phyloP scores from a whole-genome alignment of 2,888 invertebrate genomes.

The Imbricaverruca yamaguchii region DNA sequence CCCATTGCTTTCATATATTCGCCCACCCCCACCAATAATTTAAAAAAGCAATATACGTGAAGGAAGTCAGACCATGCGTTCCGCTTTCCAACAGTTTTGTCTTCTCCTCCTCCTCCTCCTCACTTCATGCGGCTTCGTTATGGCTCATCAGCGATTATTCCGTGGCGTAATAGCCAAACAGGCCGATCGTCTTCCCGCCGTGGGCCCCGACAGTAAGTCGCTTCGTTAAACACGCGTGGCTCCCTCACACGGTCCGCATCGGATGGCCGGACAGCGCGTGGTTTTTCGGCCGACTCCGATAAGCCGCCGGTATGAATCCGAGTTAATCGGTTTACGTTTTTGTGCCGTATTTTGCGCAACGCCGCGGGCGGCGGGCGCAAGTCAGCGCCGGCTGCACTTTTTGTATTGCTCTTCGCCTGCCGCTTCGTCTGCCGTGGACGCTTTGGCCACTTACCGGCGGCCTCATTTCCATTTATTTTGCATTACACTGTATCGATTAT shows the following conservation, averaged over 20 bases:
- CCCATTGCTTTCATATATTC: too few relatives aligned
- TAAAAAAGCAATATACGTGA: too few relatives aligned
- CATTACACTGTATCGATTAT: constrained; percentile 18
- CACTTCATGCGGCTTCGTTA: too few relatives aligned
- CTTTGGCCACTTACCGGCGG: not conserved
- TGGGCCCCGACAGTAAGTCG: too few relatives aligned
- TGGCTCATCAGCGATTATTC: too few relatives aligned
- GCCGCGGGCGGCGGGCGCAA: not conserved
- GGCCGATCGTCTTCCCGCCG: too few relatives aligned
- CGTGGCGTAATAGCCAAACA: too few relatives aligned
- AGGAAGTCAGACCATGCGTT: too few relatives aligned
- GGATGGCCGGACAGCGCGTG: not conserved
- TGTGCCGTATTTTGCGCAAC: not conserved
- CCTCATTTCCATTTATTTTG: constrained; percentile 17
- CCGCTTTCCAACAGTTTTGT: too few relatives aligned
- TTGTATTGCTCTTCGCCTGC: not conserved
- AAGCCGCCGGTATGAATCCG: not conserved
- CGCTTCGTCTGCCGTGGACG: not conserved
- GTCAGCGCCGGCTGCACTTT: not conserved
- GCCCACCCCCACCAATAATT: too few relatives aligned
- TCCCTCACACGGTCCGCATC: not conserved
- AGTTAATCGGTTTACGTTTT: constrained; percentile 12
- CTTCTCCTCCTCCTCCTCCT: too few relatives aligned
- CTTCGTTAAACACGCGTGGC: not conserved
- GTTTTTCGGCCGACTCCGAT: not conserved